These are phyloP conservation scores for Brenthis ino DNA, from an alignment of 2,888 invertebrate species.

Conservation along the genomic window DNA sequence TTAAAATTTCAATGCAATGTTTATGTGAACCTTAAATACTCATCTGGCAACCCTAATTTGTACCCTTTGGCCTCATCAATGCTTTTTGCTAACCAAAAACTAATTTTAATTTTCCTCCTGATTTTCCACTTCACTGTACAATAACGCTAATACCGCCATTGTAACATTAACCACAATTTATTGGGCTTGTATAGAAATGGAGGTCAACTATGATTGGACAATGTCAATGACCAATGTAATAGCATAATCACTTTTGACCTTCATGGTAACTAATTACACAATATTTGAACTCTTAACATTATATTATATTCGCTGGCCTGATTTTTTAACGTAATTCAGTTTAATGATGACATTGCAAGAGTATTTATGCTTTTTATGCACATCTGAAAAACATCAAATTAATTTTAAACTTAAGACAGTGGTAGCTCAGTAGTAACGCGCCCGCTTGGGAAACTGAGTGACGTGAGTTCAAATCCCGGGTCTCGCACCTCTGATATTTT, in stretches of 20 bases:
- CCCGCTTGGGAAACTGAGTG: too few species aligned
- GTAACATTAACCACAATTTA: conserved; percentile 2
- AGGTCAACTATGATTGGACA: conserved; percentile 18
- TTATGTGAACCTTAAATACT: background rate
- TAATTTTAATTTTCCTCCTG: background rate
- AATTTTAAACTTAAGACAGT: too few species aligned
- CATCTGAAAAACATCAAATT: background rate
- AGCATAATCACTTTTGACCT: background rate
- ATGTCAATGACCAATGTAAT: conserved; percentile 12
- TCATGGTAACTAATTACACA: background rate
- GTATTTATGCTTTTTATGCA: background rate
- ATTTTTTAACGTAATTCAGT: background rate
- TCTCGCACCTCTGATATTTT: too few species aligned
- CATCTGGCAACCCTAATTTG: conserved; percentile 5
- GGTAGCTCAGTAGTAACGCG: too few species aligned
- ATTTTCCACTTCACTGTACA: conserved; percentile 23
- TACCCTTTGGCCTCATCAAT: background rate
- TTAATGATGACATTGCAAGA: background rate
- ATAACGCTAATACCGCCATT: conserved; percentile 1
- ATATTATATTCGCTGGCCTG: conserved; percentile 4
- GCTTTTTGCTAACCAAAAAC: background rate
- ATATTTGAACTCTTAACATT: too few species aligned
- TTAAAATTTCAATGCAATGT: too few species aligned
- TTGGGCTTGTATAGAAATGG: conserved; percentile 7
- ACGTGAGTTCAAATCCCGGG: too few species aligned